phyloP scores from a whole-genome alignment of 1,140 invertebrate species.

The Papilio xuthus region DNA sequence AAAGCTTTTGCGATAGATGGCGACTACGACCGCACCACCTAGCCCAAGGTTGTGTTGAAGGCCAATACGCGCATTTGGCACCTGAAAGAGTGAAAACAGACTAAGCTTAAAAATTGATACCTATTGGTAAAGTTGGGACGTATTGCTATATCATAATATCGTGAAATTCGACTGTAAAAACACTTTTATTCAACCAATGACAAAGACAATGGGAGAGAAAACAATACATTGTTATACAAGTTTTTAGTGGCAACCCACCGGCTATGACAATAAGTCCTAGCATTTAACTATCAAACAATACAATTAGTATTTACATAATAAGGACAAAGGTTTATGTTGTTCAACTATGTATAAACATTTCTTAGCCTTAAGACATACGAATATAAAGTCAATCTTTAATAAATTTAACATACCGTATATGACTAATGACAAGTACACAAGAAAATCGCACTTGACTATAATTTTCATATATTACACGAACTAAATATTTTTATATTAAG shows the following conservation, averaged over 20 bases:
- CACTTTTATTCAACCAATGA: too few relatives aligned
- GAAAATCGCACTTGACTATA: background rate
- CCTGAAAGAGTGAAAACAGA: constrained; percentile 71
- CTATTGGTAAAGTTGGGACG: background rate
- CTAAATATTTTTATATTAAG: too few relatives aligned
- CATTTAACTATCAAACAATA: background rate
- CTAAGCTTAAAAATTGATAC: background rate
- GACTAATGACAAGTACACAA: background rate
- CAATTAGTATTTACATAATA: background rate
- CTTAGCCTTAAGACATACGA: background rate
- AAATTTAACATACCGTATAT: background rate
- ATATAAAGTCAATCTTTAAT: background rate
- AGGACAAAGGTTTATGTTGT: background rate
- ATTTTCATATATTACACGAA: constrained; percentile 12
- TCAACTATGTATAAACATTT: background rate
- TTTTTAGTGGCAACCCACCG: background rate
- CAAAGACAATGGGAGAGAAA: background rate
- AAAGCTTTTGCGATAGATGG: constrained; percentile 93
- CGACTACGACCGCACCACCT: constrained; percentile 97
- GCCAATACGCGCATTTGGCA: constrained; percentile 90
- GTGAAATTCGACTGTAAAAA: too few relatives aligned
- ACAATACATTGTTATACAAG: too few relatives aligned
- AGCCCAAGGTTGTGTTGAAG: constrained; percentile 98
- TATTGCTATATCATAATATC: too few relatives aligned
- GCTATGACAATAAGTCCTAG: background rate